Evolutionary conservation across 2,888 invertebrate species (phyloP), one percentile per base, ranked within the genome.

Genomic region (Ennomos erosarius): DNA sequence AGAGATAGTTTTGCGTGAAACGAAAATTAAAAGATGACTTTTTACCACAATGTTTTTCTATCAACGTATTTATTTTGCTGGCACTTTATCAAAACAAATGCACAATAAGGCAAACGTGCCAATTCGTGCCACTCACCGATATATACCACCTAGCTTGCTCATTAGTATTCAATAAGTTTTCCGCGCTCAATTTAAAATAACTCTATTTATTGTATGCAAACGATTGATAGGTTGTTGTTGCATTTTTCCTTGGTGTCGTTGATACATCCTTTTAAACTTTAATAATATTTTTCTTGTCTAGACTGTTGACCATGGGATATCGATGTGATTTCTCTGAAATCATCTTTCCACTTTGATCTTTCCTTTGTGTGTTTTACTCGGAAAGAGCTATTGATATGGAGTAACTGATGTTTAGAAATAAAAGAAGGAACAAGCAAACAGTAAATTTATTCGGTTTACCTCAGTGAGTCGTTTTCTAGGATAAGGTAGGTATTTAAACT

Each of bases 181-280:
- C 45, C 42, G 46, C 44, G 26, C n/a, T 39, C 13, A 33, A 44
- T 37, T 45, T 50, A 42, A 36, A 42, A 55, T 47, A 47, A 36
- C 1, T 4, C 51, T 11, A 43, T 55, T 54, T 48, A 67, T 69
- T 69, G 63, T 69, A 64, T 69, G 64, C 49, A 59, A 68, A 68
- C 65, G 33, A 2, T 52, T 64, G 52, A 46, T 56, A 52, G 52
- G 35, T 58, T 44, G 55, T 64, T 62, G 44, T 62, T 64, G 59
- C 59, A 64, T 62, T 62, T 57, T 57, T 57, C 58, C 55, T 49
- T 45, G 3, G 26, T 52, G 51, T 58, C 58, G 34, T 36, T 55
- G 39, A 34, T 63, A 54, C 58, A 65, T 66, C 63, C 63, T 62
- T 56, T 42, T 46, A 43, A n/a, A 35, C 54, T 26, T 26, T 6